Conservation (phyloP, 2,797 vertebrate species). For the Chrysocyon brachyurus region DNA sequence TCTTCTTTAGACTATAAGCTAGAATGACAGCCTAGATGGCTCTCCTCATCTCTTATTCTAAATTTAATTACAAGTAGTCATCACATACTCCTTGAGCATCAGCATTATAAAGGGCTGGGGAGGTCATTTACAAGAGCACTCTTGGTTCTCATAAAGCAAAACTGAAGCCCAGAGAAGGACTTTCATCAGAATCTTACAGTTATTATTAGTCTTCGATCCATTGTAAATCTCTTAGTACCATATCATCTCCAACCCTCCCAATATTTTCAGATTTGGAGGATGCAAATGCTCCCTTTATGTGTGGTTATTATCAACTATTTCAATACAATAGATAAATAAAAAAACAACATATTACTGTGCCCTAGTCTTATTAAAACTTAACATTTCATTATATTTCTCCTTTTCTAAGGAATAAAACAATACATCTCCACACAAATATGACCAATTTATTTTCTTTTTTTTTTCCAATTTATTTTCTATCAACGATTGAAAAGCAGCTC, state of each 20-base stretch:
- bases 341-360: not conserved
- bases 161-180: not conserved
- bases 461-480: not conserved
- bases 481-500: not conserved
- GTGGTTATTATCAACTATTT: not conserved
- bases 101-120: not conserved
- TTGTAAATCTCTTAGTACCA: not conserved
- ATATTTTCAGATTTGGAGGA: slow-evolving; percentile 6
- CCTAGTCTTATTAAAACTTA: not conserved
- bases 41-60: not conserved
- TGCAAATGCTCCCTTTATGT: not conserved
- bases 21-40: not conserved
- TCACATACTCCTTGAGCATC: not conserved
- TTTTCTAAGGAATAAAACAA: not conserved
- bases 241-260: not conserved
- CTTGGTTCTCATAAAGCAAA: not conserved
- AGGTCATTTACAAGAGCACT: not conserved
- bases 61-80: not conserved
- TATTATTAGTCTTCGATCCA: not conserved
- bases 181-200: not conserved
- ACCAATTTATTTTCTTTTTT: not conserved
- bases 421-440: not conserved
- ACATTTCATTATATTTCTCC: not conserved
- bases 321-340: not conserved
- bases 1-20: not conserved